phyloP scores from a whole-genome alignment of 2,797 vertebrate genomes.

The Meriones psammophilus region DNA sequence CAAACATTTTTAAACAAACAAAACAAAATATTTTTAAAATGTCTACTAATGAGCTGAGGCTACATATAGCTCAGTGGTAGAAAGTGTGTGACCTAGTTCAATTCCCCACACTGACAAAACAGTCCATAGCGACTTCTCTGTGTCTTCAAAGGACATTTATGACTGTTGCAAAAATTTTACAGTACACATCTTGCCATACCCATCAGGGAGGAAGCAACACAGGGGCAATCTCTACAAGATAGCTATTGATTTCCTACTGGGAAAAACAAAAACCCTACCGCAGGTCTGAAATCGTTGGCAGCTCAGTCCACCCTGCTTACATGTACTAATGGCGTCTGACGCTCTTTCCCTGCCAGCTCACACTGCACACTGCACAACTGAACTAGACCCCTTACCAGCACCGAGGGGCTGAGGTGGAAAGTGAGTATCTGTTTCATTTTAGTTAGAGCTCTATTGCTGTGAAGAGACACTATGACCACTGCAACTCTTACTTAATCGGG shows the following conservation, averaged over 20 bases:
- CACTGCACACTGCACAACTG: not conserved
- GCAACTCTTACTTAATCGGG: not conserved
- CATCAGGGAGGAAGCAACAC: not conserved
- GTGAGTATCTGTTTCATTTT: not conserved
- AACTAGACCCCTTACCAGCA: constrained; percentile 22
- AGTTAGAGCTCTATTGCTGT: not conserved
- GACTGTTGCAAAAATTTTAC: not conserved
- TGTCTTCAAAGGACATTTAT: not conserved
- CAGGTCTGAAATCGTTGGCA: not conserved
- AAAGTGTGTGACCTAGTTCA: not conserved
- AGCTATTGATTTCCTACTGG: not conserved
- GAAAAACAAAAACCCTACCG: not conserved
- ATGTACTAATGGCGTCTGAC: not conserved
- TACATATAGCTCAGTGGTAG: not conserved
- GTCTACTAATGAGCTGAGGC: not conserved
- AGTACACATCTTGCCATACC: not conserved
- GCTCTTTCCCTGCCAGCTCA: not conserved
- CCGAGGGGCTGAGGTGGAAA: not conserved
- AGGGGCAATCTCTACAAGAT: not conserved
- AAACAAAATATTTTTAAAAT: not conserved
- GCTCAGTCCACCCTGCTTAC: not conserved
- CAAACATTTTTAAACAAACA: not conserved
- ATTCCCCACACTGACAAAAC: not conserved
- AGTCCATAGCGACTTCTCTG: not conserved
- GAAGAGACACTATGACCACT: not conserved